Base-by-base conservation (phyloP, 2,888 invertebrate genomes). In the Ctena decussata region DNA sequence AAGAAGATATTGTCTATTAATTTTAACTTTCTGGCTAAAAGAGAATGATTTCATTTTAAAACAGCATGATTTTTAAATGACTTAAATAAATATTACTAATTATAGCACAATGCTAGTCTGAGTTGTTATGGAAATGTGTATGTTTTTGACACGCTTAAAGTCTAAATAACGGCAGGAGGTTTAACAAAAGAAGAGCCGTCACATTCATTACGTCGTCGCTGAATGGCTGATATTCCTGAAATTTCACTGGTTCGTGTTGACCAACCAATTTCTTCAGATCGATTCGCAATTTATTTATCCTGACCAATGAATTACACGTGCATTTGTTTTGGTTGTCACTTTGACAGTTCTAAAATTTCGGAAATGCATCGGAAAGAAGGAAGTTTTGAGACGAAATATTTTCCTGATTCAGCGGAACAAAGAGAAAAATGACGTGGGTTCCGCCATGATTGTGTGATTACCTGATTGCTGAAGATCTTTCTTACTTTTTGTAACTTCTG, bases 191-290 rank as follows among this genome's bases (percentile, higher is more conserved):
- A 72, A 72, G 12, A 72, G 72, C 72, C 15, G 72, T 44, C 46
- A 39, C 24, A 44, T 41, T 46, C 46, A 57, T 53, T 72, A 77
- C 78, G 80, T 82, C 84, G 82, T 77, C 76, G 81, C 91, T 94
- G 94, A 94, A 87, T 94, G 94, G 94, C 92, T 93, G 92, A 82
- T 84, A 84, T 91, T 85, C 89, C 93, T 94, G 92, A 92, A 92
- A 87, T 94, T 91, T 94, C 93, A 94, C 94, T 94, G 93, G 94
- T 89, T 94, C 93, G 79, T 89, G 88, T 93, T 94, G 94, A 94
- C 94, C 94, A 94, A 94, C 94, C 94, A 94, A 94, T 94, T 93
- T 91, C 92, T 91, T 90, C 92, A 93, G 90, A 89, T 89, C 81
- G 80, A 86, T 88, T 84, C 82, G 85, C 83, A 81, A 85, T 88